A percentile compares a stretch with the other conserved stretches of the same genome.
Evolutionary conservation across 2,113 vertebrate genomes (phyloP).

Genomic region (Macquaria australasica): DNA sequence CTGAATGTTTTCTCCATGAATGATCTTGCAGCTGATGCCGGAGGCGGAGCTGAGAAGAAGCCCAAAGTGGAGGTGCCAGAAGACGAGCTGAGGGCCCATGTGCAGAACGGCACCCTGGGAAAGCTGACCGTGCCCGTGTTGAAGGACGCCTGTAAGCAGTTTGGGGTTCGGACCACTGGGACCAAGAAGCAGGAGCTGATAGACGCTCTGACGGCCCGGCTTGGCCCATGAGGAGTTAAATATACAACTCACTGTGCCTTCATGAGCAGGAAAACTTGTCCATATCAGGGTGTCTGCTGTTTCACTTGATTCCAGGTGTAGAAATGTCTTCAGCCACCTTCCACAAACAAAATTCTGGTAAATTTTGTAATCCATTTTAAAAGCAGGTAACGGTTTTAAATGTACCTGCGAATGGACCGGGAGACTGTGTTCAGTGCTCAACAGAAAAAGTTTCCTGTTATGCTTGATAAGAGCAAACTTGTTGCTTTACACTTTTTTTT

Average conservation of each 20-base stretch:
- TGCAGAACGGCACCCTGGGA: constrained; percentile 88
- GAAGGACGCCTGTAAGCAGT: constrained; percentile 90
- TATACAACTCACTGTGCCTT: background rate
- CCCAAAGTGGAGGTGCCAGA: constrained; percentile 87
- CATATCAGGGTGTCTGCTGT: background rate
- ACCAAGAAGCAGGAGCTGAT: constrained; percentile 96
- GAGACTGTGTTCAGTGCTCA: background rate
- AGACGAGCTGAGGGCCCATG: constrained; percentile 85
- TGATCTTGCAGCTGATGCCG: constrained; percentile 67
- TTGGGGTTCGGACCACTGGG: constrained; percentile 83
- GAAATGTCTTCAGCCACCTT: background rate
- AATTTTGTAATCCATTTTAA: background rate
- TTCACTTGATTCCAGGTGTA: background rate
- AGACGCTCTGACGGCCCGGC: constrained; percentile 82
- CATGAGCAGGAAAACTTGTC: background rate
- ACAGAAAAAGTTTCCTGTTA: background rate
- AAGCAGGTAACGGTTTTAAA: background rate
- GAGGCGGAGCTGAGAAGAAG: constrained; percentile 87
- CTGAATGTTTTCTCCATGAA: constrained; percentile 2
- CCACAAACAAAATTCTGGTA: background rate
- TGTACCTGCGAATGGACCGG: background rate
- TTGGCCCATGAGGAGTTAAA: constrained; percentile 52
- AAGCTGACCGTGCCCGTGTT: constrained; percentile 92
- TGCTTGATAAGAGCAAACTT: background rate
- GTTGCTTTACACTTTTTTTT: background rate